Evolutionary conservation across 1,140 invertebrate genomes (phyloP).

Genomic region (Venturia canescens): DNA sequence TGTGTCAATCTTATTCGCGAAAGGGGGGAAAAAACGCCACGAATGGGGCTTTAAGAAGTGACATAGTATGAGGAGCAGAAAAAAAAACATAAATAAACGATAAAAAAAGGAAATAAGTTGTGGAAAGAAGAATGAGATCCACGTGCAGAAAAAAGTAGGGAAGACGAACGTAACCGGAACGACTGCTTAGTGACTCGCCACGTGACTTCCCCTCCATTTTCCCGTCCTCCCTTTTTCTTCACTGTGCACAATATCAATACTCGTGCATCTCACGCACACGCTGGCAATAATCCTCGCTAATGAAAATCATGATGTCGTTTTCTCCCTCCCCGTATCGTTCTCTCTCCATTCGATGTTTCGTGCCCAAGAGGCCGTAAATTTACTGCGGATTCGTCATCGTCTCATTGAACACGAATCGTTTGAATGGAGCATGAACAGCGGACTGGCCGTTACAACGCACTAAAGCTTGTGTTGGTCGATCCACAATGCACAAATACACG

Average conservation of each 20-base stretch:
- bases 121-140: not conserved
- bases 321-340: not conserved
- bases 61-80: not conserved
- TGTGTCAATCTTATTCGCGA: not conserved
- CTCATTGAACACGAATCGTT: constrained; percentile 46
- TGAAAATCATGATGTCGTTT: constrained; percentile 52
- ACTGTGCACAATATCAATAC: not conserved
- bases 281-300: constrained; percentile 51
- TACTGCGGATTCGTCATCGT: constrained; percentile 44
- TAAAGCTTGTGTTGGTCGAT: not conserved
- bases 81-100: too few species aligned
- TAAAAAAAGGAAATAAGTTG: too few species aligned
- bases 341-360: not conserved
- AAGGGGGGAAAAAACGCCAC: not conserved
- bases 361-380: constrained; percentile 50
- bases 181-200: constrained; percentile 9
- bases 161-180: not conserved
- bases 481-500: constrained; percentile 1
- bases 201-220: constrained; percentile 16
- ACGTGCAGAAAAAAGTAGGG: not conserved
- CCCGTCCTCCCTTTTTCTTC: not conserved
- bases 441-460: constrained; percentile 21
- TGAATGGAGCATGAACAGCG: constrained; percentile 33
- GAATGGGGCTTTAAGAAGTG: not conserved
- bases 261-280: constrained; percentile 37